Evolutionary conservation across 1,140 invertebrate genomes (phyloP), one percentile per base, ranked within the genome.

Genomic region (Lasaia peninsularis): DNA sequence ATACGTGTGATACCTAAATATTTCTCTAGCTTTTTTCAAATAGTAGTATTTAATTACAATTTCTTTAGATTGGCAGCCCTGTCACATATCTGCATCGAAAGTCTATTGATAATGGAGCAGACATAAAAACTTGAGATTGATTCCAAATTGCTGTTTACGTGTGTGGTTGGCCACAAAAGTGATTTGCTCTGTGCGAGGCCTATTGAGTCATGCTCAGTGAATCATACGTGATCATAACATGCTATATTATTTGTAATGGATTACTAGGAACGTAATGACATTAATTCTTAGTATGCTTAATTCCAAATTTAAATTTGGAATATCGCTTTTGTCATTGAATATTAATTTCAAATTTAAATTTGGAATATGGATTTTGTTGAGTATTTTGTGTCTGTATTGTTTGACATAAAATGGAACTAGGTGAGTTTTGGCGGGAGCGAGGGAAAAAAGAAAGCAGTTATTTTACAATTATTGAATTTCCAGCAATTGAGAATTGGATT

Each of bases 81-180:
- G 55, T 60, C 54, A 62, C 54, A 62, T 52, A 51, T 60, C 44
- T 50, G 35, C 40, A 59, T 57, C 40, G 57, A 57, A 54, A 53
- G 57, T 62, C 58, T 65, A 55, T 66, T 75, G 70, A 75, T 73
- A 75, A 62, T 69, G 60, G 56, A 65, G 21, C 54, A 58, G 37
- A 44, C 37, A 67, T 62, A 73, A 80, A 82, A 84, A 80, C 58
- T 62, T 71, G 67, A 65, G 69, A 80, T 83, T 79, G 74, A 78
- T 75, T 78, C 71, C 66, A 72, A 80, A 82, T 82, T 78, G 73
- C 69, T 80, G 72, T 83, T 80, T 86, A 75, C 78, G 75, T 75
- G 79, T 84, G 79, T 79, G 79, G 78, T 74, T 75, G 58, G 63
- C 72, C 77, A 70, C 78, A 71, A 58, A 71, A 71, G 58, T 76